Evolutionary conservation across 53 echinoderm and acorn worm species (phyloP).

Genomic region (Antedon mediterranea): DNA sequence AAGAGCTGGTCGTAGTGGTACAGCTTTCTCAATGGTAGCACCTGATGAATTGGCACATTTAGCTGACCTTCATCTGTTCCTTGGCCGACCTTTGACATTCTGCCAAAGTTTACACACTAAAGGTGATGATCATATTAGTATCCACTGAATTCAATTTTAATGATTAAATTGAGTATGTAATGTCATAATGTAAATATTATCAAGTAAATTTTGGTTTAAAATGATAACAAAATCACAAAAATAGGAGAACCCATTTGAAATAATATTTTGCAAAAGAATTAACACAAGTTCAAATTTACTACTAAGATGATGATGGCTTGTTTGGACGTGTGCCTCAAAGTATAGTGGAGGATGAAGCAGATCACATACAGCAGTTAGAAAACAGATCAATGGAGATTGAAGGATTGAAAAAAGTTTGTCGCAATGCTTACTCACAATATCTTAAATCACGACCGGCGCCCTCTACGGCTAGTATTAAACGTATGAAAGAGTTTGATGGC

Average conservation of each 20-base stretch:
- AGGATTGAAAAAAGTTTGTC: slow-evolving; percentile 28
- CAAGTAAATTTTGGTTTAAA: too few relatives aligned
- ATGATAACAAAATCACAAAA: too few relatives aligned
- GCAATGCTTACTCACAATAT: slow-evolving; percentile 74
- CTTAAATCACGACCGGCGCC: slow-evolving; percentile 73
- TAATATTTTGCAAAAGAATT: too few relatives aligned
- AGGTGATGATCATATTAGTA: too few relatives aligned
- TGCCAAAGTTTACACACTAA: slow-evolving; percentile 9
- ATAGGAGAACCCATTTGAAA: too few relatives aligned
- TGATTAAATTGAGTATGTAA: too few relatives aligned
- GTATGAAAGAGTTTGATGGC: slow-evolving; percentile 51
- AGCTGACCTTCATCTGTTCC: slow-evolving; percentile 74
- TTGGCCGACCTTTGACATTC: slow-evolving; percentile 42
- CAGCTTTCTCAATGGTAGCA: slow-evolving; percentile 60
- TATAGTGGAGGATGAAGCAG: slow-evolving; percentile 59
- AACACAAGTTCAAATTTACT: too few relatives aligned
- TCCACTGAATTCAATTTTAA: too few relatives aligned
- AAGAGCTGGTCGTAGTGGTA: slow-evolving; percentile 76
- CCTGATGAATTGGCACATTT: slow-evolving; percentile 84
- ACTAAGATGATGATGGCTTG: slow-evolving; percentile 44
- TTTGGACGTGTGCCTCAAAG: slow-evolving; percentile 67
- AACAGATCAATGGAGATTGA: slow-evolving; percentile 42
- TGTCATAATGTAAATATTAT: too few relatives aligned
- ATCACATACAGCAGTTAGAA: slow-evolving; percentile 22
- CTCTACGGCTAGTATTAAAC: slow-evolving; percentile 80